Evolutionary conservation across 2,113 vertebrate genomes (phyloP).

Genomic region (Corydoras sp.): DNA sequence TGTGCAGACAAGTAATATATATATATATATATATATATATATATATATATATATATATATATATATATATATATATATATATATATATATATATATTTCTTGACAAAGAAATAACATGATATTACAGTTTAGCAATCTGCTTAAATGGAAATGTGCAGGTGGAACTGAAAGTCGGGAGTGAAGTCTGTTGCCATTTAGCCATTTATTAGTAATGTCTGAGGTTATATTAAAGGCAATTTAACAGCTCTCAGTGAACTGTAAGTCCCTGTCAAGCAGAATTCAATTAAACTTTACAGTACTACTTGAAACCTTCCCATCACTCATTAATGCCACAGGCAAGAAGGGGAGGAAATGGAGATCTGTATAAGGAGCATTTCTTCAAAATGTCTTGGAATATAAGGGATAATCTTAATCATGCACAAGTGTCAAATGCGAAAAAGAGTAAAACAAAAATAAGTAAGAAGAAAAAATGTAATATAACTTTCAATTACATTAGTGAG

Average conservation of each 20-base stretch:
- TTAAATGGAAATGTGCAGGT: not conserved
- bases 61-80: too few species aligned
- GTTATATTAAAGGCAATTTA: slow-evolving; percentile 4
- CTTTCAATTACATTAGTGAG: too few species aligned
- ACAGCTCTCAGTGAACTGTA: slow-evolving; percentile 1
- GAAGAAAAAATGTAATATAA: too few species aligned
- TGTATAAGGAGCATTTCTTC: not conserved
- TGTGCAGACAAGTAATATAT: too few species aligned
- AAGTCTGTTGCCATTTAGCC: not conserved
- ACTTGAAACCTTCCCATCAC: not conserved
- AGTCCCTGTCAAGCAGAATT: not conserved
- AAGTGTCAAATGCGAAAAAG: too few species aligned
- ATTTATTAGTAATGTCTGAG: slow-evolving; percentile 8
- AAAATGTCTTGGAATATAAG: too few species aligned
- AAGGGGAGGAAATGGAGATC: not conserved
- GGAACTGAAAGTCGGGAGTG: not conserved
- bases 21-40: too few species aligned
- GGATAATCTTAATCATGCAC: too few species aligned
- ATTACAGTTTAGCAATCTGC: not conserved
- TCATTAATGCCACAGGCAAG: not conserved
- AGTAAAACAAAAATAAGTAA: too few species aligned
- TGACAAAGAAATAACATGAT: too few species aligned
- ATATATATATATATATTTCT: not conserved
- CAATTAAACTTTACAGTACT: not conserved
- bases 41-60: too few species aligned